Percentiles rank a stretch among this genome's conserved stretches.
These are phyloP conservation scores for Drosophila arizonae DNA, from an alignment of 1,140 invertebrate genomes.

Conservation along the genomic window DNA sequence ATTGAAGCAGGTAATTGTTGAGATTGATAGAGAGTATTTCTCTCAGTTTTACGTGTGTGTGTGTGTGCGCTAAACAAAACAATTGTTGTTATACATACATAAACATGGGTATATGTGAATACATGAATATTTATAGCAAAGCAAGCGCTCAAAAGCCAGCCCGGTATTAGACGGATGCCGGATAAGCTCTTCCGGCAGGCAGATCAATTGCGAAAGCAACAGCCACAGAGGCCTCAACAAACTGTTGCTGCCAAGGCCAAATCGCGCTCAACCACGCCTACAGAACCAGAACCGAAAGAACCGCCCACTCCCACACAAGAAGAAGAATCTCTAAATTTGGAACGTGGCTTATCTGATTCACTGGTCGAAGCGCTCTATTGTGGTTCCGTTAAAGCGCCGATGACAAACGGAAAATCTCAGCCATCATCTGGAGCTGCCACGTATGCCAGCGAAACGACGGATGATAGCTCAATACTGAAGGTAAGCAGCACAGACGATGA, in stretches of 20 bases:
- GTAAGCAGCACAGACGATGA: constrained; percentile 52
- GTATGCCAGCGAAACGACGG: constrained; percentile 50
- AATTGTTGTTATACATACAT: constrained; percentile 47
- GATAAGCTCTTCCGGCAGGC: constrained; percentile 67
- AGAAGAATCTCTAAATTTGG: constrained; percentile 62
- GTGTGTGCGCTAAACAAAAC: constrained; percentile 54
- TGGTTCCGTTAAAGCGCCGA: constrained; percentile 27
- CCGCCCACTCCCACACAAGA: constrained; percentile 40
- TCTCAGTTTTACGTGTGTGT: constrained; percentile 5
- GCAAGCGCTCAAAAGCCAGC: constrained; percentile 64
- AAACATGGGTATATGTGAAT: constrained; percentile 26
- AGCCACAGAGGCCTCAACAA: constrained; percentile 44
- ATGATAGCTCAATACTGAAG: constrained; percentile 69
- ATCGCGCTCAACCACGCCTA: constrained; percentile 41
- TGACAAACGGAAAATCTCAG: constrained; percentile 25
- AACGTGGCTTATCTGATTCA: constrained; percentile 66
- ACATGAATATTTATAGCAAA: constrained; percentile 48
- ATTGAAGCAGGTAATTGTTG: constrained; percentile 59
- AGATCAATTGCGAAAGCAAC: constrained; percentile 56
- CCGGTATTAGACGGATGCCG: constrained; percentile 77
- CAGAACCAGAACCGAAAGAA: constrained; percentile 25
- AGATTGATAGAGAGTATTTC: background rate
- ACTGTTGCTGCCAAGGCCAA: constrained; percentile 41
- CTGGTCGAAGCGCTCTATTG: constrained; percentile 71
- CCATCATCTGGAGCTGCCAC: constrained; percentile 39